Evolutionary conservation across 2,113 vertebrate genomes (phyloP).

Genomic region (Indicator indicator): DNA sequence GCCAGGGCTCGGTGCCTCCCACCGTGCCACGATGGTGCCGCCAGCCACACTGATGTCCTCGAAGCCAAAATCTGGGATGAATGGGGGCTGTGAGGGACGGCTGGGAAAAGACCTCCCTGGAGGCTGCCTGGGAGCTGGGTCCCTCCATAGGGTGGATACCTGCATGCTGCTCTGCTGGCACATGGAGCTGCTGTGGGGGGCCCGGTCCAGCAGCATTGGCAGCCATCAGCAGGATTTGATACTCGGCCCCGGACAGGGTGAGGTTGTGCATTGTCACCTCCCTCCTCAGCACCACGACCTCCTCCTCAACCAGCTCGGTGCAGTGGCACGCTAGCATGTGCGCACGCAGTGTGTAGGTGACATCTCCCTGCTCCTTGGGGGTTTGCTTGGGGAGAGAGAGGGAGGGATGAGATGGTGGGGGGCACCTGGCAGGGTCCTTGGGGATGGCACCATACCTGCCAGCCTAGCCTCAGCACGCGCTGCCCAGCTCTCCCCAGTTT

Average conservation of each 20-base stretch:
- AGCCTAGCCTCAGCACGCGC: conserved; percentile 41
- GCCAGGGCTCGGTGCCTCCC: neutral
- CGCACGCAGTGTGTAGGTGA: neutral
- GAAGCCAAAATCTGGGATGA: neutral
- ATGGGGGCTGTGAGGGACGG: accelerated
- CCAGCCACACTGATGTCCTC: neutral
- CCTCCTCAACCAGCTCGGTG: neutral
- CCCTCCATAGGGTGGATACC: neutral
- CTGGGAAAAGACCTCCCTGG: neutral
- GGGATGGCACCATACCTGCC: conserved; percentile 32
- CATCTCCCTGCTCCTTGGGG: neutral
- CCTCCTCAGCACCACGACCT: neutral
- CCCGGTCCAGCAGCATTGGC: neutral
- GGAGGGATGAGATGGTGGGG: neutral
- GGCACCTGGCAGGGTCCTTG: neutral
- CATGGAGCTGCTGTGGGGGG: accelerated
- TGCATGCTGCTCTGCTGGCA: neutral
- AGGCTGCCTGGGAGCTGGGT: neutral
- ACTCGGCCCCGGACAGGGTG: conserved; percentile 50
- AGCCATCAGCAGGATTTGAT: neutral
- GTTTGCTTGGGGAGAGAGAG: neutral
- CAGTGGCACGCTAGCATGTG: conserved; percentile 31
- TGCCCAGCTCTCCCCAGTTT: neutral
- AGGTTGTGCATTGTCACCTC: neutral
- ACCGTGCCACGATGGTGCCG: accelerated